Conservation (phyloP, 1,140 invertebrate species). For the Eumaeus atala region DNA sequence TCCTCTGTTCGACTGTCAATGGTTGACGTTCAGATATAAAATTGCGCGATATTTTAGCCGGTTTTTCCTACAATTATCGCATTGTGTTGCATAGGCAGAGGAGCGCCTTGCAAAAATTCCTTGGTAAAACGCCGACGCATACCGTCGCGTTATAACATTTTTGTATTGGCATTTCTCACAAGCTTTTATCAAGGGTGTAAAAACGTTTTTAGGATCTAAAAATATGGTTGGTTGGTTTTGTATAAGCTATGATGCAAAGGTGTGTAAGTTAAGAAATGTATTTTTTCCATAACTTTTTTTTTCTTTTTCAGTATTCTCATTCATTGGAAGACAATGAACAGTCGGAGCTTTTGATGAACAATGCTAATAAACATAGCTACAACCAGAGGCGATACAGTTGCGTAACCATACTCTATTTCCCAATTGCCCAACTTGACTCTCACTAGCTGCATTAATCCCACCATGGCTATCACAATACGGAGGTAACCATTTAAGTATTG, state of each 20-base stretch:
- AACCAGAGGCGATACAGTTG: too few species aligned
- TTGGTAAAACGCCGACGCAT: conserved; percentile 38
- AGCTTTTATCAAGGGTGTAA: conserved; percentile 24
- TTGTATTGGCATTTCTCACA: conserved; percentile 22
- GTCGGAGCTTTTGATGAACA: too few species aligned
- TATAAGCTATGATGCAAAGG: neutral
- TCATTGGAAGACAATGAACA: too few species aligned
- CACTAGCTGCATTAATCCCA: too few species aligned
- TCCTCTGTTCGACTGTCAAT: conserved; percentile 32
- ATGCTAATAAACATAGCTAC: too few species aligned
- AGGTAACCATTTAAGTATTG: too few species aligned
- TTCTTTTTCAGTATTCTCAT: too few species aligned
- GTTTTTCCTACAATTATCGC: conserved; percentile 58
- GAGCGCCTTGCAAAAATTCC: conserved; percentile 39
- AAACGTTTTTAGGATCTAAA: conserved; percentile 20
- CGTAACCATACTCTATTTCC: too few species aligned
- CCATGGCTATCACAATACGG: too few species aligned
- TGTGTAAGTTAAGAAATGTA: neutral
- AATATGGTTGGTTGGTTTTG: neutral
- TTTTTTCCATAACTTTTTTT: too few species aligned
- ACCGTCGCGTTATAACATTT: conserved; percentile 28
- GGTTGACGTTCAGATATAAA: conserved; percentile 41
- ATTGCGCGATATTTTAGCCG: conserved; percentile 49
- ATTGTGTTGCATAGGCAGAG: conserved; percentile 36
- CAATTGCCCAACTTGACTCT: too few species aligned